These are phyloP conservation scores for Crenichthys baileyi DNA, from an alignment of 2,797 vertebrate species.

Conservation along the genomic window DNA sequence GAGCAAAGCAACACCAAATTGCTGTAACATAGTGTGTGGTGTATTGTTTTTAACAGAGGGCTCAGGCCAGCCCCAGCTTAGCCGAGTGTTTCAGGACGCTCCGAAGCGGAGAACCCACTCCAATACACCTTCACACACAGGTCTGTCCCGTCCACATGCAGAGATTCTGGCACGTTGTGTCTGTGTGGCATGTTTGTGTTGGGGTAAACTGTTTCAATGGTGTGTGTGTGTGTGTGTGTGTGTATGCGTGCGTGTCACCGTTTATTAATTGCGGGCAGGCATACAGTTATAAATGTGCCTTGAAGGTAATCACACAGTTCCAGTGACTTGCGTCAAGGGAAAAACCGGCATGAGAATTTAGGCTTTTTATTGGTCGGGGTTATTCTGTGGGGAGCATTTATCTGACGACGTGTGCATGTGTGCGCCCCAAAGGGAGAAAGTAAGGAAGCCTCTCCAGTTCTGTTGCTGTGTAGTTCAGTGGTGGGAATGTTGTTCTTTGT, in stretches of 20 bases:
- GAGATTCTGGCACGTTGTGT: conserved; percentile 81
- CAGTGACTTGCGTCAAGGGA: conserved; percentile 74
- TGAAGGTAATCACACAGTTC: conserved; percentile 58
- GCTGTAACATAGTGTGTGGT: conserved; percentile 91
- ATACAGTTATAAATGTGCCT: conserved; percentile 61
- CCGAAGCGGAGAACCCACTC: conserved; percentile 98
- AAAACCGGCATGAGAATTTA: conserved; percentile 75
- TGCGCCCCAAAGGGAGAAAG: conserved; percentile 58
- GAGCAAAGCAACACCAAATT: conserved; percentile 51
- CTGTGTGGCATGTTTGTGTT: conserved; percentile 85
- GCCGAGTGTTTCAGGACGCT: conserved; percentile 98
- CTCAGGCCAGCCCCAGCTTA: conserved; percentile 98
- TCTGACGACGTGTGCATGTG: conserved; percentile 71
- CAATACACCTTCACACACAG: conserved; percentile 95
- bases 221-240: conserved; percentile 57
- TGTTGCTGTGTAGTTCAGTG: conserved; percentile 56
- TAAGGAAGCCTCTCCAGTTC: conserved; percentile 49
- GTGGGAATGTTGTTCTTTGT: conserved; percentile 69
- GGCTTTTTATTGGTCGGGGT: conserved; percentile 71
- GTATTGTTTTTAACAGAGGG: conserved; percentile 94
- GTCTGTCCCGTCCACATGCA: conserved; percentile 89
- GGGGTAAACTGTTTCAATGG: conserved; percentile 74
- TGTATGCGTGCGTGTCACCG: conserved; percentile 49
- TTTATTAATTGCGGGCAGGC: conserved; percentile 61
- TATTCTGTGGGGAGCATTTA: conserved; percentile 71